Conservation (phyloP, 2,797 vertebrate genomes). For the Melanotaenia parkinsoni region DNA sequence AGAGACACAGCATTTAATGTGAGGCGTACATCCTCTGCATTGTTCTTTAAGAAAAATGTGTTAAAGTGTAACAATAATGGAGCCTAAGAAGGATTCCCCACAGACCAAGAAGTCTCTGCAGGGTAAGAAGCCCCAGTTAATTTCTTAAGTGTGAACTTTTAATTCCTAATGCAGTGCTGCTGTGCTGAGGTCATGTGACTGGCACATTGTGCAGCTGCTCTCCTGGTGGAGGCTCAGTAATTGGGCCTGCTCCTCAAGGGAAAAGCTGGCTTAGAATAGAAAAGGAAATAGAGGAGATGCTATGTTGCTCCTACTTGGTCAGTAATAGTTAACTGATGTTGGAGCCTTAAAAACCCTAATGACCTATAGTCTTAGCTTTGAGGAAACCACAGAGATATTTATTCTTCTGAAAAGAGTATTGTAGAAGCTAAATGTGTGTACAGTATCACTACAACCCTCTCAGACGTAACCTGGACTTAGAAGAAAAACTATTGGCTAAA, state of each 20-base stretch:
- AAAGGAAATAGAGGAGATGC: constrained; percentile 49
- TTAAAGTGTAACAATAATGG: neutral
- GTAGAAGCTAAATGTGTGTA: neutral
- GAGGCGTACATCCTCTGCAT: neutral
- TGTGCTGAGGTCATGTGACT: constrained; percentile 54
- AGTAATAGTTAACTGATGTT: constrained; percentile 40
- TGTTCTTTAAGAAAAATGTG: constrained; percentile 6
- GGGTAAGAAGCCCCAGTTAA: constrained; percentile 28
- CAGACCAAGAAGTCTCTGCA: neutral
- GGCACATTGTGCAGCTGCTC: constrained; percentile 56
- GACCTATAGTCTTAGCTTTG: neutral
- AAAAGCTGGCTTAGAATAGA: constrained; percentile 64
- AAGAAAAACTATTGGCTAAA: neutral
- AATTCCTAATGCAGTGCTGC: constrained; percentile 35
- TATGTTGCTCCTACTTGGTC: constrained; percentile 37
- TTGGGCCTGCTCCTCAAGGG: constrained; percentile 63
- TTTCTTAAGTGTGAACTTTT: constrained; percentile 32
- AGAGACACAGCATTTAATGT: neutral
- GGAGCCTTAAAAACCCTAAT: constrained; percentile 11
- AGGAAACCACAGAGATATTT: neutral
- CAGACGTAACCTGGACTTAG: neutral
- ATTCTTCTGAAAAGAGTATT: constrained; percentile 13
- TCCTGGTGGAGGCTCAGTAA: constrained; percentile 50
- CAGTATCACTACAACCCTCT: neutral
- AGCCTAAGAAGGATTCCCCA: constrained; percentile 19